These are phyloP conservation scores for Gallinago jamesoni DNA, from an alignment of 2,113 vertebrate genomes.

Conservation along the genomic window DNA sequence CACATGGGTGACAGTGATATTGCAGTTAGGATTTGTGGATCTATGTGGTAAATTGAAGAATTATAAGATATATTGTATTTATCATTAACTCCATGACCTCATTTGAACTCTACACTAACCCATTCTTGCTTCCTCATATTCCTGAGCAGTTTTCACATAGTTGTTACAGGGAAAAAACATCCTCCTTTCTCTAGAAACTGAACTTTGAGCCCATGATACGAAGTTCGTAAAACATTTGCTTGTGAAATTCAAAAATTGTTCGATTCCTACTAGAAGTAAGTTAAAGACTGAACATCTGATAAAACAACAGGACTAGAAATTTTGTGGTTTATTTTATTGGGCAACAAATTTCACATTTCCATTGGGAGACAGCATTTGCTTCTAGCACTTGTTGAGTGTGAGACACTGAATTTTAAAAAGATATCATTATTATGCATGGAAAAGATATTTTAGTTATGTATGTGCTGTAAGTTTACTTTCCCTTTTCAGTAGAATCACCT, in stretches of 20 bases:
- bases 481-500: background rate
- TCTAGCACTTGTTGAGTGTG: conserved; percentile 1
- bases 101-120: background rate
- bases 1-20: background rate
- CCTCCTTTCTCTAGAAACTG: background rate
- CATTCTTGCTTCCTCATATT: background rate
- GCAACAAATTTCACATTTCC: conserved; percentile 24
- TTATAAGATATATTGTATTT: background rate
- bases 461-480: background rate
- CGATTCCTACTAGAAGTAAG: background rate
- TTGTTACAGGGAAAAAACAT: background rate
- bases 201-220: background rate
- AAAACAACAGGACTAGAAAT: background rate
- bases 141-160: background rate
- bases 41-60: background rate
- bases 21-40: background rate
- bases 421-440: background rate
- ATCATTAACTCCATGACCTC: background rate
- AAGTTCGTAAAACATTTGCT: background rate
- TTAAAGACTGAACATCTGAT: background rate
- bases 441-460: background rate
- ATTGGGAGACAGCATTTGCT: conserved; percentile 59
- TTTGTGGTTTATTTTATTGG: background rate
- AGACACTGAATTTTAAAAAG: background rate
- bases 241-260: background rate